phyloP scores from a whole-genome alignment of 2,797 vertebrate species.

The Sphenodon punctatus region DNA sequence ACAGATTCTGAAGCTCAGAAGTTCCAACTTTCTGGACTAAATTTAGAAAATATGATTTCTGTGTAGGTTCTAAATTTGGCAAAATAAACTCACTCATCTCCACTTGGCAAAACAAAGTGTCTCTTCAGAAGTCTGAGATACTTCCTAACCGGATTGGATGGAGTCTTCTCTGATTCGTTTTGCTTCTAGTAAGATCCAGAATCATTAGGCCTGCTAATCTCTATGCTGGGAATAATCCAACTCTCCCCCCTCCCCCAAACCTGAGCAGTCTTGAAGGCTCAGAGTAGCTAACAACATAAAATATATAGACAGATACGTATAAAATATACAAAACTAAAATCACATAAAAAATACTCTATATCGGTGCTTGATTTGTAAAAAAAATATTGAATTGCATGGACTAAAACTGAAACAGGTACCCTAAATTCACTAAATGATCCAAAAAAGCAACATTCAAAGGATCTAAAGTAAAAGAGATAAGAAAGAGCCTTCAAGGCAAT shows the following conservation, averaged over 20 bases:
- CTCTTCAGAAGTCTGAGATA: accelerated
- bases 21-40: conserved; percentile 1
- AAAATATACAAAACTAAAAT: no score
- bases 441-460: neutral
- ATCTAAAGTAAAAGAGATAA: neutral
- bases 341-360: no score
- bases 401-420: no score
- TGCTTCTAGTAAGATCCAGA: neutral
- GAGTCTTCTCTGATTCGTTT: neutral
- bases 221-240: neutral
- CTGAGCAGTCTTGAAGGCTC: no score
- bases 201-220: neutral
- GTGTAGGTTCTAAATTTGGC: neutral
- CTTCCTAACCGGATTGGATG: accelerated
- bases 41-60: conserved; percentile 23
- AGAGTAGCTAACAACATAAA: no score
- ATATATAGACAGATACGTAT: no score
- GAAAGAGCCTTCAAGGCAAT: neutral
- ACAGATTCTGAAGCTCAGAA: neutral
- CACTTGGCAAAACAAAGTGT: neutral
- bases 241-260: no score
- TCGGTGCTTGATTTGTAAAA: no score
- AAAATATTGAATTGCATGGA: no score
- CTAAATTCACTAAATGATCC: no score
- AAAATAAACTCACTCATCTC: neutral